Percentiles rank a stretch among this genome's conserved stretches.
Evolutionary conservation across 2,888 invertebrate genomes (phyloP).

Genomic region (Synanthedon formicaeformis): DNA sequence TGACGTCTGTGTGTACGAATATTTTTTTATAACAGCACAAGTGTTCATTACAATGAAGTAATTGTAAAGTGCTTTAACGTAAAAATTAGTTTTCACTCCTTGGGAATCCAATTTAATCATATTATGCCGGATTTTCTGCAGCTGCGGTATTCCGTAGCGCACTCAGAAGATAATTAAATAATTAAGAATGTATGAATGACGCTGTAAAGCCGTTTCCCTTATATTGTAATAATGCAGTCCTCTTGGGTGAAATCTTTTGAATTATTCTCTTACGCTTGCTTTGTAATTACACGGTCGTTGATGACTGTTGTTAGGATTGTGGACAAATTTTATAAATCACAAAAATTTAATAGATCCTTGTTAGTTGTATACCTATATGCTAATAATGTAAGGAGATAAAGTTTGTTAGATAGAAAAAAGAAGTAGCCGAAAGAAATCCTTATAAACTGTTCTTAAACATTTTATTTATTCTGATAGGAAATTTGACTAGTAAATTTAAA

Average conservation of each 20-base stretch:
- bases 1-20: conserved; percentile 12
- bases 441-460: no score
- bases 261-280: conserved; percentile 57
- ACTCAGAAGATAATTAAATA: conserved; percentile 66
- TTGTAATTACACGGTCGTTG: conserved; percentile 48
- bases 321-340: conserved; percentile 13
- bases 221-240: conserved; percentile 67
- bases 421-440: no score
- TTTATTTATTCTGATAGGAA: no score
- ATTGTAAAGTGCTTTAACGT: conserved; percentile 2
- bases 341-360: not conserved
- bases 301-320: conserved; percentile 35
- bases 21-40: conserved; percentile 1
- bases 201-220: conserved; percentile 59
- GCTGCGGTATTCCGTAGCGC: conserved; percentile 39
- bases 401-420: no score
- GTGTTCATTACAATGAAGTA: conserved; percentile 2
- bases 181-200: conserved; percentile 68
- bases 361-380: no score
- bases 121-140: conserved; percentile 52
- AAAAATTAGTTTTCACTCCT: conserved; percentile 26
- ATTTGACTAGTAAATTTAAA: no score
- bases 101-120: conserved; percentile 53
- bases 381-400: no score
- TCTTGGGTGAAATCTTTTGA: conserved; percentile 62